Evolutionary conservation across 2,113 vertebrate species (phyloP).

Genomic region (Hemibagrus wyckioides): DNA sequence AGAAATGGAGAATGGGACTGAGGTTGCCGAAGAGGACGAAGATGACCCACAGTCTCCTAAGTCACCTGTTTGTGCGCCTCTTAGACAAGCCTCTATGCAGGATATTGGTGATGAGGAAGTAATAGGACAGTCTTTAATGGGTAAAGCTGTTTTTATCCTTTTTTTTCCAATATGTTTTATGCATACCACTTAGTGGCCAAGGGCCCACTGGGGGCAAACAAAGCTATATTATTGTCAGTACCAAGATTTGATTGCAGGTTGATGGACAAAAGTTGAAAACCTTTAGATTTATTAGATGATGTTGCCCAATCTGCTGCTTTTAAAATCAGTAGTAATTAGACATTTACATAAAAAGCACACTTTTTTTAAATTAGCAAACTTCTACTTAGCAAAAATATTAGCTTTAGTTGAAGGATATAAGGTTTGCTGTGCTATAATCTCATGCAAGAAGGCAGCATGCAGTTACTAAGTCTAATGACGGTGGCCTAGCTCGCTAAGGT

Average conservation of each 20-base stretch:
- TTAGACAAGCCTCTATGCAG: conserved; percentile 67
- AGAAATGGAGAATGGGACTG: conserved; percentile 84
- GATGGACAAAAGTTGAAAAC: not conserved
- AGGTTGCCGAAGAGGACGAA: conserved; percentile 77
- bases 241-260: not conserved
- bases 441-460: not conserved
- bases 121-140: conserved; percentile 57
- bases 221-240: not conserved
- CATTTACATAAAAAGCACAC: not conserved
- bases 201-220: not conserved
- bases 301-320: not conserved
- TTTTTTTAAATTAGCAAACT: not conserved
- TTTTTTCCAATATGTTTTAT: not conserved
- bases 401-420: not conserved
- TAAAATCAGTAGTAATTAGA: not conserved
- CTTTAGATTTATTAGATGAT: not conserved
- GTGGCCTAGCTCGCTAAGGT: too few species aligned
- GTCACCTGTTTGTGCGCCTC: conserved; percentile 66
- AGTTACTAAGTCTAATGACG: not conserved
- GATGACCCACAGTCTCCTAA: conserved; percentile 80
- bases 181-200: not conserved
- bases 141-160: not conserved
- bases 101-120: conserved; percentile 60
- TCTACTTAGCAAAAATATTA: not conserved
- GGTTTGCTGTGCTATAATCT: not conserved